These are phyloP conservation scores for Diglossa cyanea DNA, from an alignment of 2,797 vertebrate genomes.

Conservation along the genomic window DNA sequence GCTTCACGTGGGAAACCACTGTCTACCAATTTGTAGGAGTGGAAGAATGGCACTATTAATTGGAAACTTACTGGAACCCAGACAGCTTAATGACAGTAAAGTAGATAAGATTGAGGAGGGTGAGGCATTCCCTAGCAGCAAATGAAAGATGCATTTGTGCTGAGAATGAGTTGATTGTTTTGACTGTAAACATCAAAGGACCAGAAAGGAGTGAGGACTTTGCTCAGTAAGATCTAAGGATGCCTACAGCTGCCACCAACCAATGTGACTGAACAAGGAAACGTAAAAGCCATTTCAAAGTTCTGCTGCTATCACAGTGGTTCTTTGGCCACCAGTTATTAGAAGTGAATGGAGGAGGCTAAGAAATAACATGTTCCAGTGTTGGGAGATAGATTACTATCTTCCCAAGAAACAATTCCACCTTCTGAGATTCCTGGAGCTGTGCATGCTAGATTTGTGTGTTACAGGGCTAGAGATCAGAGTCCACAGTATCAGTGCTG, in stretches of 20 bases:
- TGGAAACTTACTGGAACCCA: neutral
- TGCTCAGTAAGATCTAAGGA: neutral
- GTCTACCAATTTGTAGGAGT: neutral
- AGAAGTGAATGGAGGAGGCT: neutral
- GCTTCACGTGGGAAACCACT: neutral
- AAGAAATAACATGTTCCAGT: rapidly evolving
- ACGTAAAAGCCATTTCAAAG: constrained; percentile 51
- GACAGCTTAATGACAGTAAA: neutral
- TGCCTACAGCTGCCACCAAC: neutral
- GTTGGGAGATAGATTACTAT: neutral
- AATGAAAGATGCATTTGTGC: neutral
- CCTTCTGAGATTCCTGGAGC: neutral
- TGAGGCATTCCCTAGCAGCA: neutral
- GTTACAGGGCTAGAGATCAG: neutral
- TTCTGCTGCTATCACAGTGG: constrained; percentile 25
- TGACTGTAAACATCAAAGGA: neutral
- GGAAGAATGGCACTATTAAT: neutral
- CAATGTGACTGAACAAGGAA: constrained; percentile 4
- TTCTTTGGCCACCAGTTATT: neutral
- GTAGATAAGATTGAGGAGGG: neutral
- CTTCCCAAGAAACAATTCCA: neutral
- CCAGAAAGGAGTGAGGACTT: constrained; percentile 12
- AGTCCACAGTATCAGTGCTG: neutral
- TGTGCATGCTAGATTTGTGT: neutral
- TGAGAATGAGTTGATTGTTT: neutral